Conservation (phyloP, 1,140 invertebrate genomes). For the Oedothorax gibbosus region DNA sequence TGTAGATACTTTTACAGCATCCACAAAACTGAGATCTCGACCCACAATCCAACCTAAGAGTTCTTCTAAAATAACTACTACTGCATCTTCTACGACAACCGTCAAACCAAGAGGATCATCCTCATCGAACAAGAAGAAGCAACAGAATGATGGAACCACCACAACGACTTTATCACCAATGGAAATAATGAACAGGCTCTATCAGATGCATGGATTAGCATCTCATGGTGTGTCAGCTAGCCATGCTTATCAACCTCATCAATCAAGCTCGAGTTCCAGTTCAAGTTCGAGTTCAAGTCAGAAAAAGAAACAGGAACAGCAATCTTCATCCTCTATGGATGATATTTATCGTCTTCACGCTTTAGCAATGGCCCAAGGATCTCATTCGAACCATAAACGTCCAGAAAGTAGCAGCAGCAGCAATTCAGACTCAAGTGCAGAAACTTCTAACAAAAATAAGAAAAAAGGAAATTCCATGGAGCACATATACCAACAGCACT, state of each 20-base stretch:
- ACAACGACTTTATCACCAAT: conserved; percentile 43
- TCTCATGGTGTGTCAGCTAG: conserved; percentile 11
- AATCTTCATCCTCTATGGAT: conserved; percentile 46
- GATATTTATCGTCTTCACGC: conserved; percentile 51
- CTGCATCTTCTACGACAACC: conserved; percentile 21
- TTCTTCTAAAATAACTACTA: conserved; percentile 34
- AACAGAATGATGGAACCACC: neutral
- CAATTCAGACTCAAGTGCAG: neutral
- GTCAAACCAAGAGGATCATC: neutral
- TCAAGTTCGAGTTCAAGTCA: conserved; percentile 3
- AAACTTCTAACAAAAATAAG: neutral
- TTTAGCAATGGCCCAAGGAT: conserved; percentile 34
- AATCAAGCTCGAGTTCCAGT: neutral
- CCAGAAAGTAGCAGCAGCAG: neutral
- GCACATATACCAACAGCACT: conserved; percentile 49
- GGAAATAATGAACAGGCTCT: conserved; percentile 55
- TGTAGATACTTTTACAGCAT: neutral
- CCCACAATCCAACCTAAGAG: conserved; percentile 3
- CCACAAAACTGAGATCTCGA: conserved; percentile 5
- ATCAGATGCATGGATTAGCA: conserved; percentile 43
- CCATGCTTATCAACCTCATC: neutral
- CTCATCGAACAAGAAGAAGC: conserved; percentile 8
- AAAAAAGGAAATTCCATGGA: conserved; percentile 31
- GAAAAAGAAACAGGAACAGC: conserved; percentile 12
- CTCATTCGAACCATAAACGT: conserved; percentile 18